A percentile compares a stretch with the other conserved stretches of the same genome.
Conservation (phyloP, 2,113 vertebrate species). For the Esox niger region DNA sequence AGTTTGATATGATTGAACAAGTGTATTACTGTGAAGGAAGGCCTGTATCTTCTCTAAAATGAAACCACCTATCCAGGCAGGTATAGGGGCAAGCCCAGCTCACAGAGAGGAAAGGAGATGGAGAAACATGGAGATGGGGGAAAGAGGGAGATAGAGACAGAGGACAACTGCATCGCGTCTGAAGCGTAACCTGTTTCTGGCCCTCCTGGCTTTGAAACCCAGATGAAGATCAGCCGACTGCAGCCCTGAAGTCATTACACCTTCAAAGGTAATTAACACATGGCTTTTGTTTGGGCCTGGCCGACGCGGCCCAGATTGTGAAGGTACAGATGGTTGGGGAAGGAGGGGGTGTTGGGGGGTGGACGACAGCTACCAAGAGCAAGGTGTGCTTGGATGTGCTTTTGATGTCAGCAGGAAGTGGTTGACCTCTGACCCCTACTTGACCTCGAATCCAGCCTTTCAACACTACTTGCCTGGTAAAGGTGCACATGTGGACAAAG, state of each 20-base stretch:
- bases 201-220: conserved; percentile 62
- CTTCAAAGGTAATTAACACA: conserved; percentile 81
- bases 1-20: too few relatives aligned
- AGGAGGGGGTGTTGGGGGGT: conserved; percentile 12
- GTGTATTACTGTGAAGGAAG: conserved; percentile 2
- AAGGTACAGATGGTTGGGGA: conserved; percentile 68
- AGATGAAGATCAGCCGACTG: conserved; percentile 68
- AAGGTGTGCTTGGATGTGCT: conserved; percentile 74
- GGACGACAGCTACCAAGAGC: conserved; percentile 64
- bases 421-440: conserved; percentile 64
- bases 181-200: conserved; percentile 62
- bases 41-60: conserved; percentile 26
- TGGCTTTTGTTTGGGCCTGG: conserved; percentile 71
- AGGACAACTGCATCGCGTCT: conserved; percentile 60
- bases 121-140: neutral
- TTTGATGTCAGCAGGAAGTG: conserved; percentile 75
- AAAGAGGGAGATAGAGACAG: neutral
- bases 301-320: conserved; percentile 71
- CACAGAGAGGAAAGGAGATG: too few relatives aligned
- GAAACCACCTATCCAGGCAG: conserved; percentile 39
- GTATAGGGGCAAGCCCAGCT: conserved; percentile 37
- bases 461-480: conserved; percentile 69
- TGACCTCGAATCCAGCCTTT: conserved; percentile 72
- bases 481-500: conserved; percentile 69
- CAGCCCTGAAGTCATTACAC: conserved; percentile 71